Evolutionary conservation across 2,797 vertebrate species (phyloP), one percentile per base, ranked within the genome.

Genomic region (Merluccius polli): DNA sequence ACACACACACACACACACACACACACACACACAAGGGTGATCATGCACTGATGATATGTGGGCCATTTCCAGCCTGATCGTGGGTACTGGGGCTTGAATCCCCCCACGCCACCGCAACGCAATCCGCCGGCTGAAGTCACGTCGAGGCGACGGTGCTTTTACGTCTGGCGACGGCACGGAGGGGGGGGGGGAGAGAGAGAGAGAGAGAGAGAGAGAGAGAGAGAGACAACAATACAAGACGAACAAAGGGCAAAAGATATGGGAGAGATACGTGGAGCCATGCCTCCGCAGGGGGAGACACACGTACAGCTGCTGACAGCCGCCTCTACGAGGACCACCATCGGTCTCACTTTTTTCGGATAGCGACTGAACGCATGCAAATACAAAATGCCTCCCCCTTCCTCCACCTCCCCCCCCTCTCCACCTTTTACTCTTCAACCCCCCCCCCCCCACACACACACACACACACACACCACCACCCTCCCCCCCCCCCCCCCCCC

Each of bases 381-480:
- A 92, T 83, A 83, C 87, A 89, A 91, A 93, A 91, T 89, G 90
- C 90, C 90, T 89, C 90, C 91, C 88, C 90, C 89, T 85, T 83
- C 35, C 84, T 88, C 84, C 41, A 48, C 41, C 16, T 48, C 41
- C 32, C 32, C 32, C 32, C 32, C 2, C 32, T 7, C 32, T 7
- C 32, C 32, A 33, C 32, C 2, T 7, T 33, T 33, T 7, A 33
- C 32, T 7, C 32, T 7, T 33, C 32, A 33, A 33, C 32, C 32
- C 32, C 7, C 32, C 32, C 32, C 32, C 32, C 32, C 32, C 32
- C 32, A 33, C 32, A 33, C 32, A 33, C 32, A 2, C 32, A 3
- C 32, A 2, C 32, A 2, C 32, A 2, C 32, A 33, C 32, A 33
- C 7, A 33, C 2, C 32, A 33, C 2, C 32, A 2, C 32, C 32